phyloP scores from a whole-genome alignment of 1,140 invertebrate species.

The Drosophila suzukii region DNA sequence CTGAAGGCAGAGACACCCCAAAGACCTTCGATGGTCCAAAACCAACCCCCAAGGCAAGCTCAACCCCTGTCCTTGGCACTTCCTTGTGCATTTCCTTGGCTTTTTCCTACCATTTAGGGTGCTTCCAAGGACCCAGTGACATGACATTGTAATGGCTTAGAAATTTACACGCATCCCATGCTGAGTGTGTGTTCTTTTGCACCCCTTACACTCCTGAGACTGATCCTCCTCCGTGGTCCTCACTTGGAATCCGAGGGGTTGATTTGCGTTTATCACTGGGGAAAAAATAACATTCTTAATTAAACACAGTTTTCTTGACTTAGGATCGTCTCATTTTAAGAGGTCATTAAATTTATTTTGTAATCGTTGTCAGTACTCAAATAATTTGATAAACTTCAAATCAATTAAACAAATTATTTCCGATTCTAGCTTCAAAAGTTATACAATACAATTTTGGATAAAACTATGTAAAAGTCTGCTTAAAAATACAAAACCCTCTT shows the following conservation, averaged over 20 bases:
- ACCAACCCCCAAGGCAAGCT: constrained; percentile 57
- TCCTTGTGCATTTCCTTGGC: constrained; percentile 61
- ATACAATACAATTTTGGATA: no score
- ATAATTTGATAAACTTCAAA: no score
- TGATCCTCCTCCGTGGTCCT: constrained; percentile 36
- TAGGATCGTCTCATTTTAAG: no score
- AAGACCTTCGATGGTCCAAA: constrained; percentile 25
- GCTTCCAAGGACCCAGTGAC: constrained; percentile 80
- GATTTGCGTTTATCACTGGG: constrained; percentile 47
- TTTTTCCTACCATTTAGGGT: constrained; percentile 57
- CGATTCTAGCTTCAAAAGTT: no score
- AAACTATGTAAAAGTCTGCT: no score
- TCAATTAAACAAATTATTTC: no score
- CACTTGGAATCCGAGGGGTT: constrained; percentile 44
- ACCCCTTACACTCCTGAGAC: constrained; percentile 56
- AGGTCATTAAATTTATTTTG: no score
- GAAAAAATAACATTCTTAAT: not conserved
- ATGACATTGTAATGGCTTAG: constrained; percentile 80
- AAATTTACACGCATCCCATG: constrained; percentile 72
- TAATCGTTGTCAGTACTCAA: no score
- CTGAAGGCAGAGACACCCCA: constrained; percentile 25
- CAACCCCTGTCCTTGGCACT: constrained; percentile 74
- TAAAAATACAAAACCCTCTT: no score
- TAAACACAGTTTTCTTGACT: no score
- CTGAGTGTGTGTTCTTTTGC: constrained; percentile 46